These are phyloP conservation scores for Stylophora pistillata DNA, from an alignment of 64 coral and sea anemone species.

Conservation along the genomic window DNA sequence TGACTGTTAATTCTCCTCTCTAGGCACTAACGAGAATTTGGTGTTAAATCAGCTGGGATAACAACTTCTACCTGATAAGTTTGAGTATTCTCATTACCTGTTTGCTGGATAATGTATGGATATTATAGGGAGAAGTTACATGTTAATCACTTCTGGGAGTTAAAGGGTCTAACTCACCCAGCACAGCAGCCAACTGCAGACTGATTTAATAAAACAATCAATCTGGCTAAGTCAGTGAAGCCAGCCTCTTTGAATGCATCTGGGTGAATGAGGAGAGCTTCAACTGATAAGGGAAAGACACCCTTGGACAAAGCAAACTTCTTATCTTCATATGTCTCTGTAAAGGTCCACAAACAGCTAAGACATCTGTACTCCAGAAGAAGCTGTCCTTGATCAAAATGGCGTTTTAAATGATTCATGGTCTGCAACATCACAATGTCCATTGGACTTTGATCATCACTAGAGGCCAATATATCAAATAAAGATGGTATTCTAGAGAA, in stretches of 20 bases:
- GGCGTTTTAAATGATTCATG: background rate
- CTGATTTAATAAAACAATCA: conserved; percentile 48
- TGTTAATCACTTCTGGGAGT: too few species aligned
- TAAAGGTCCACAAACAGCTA: conserved; percentile 61
- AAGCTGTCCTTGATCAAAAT: conserved; percentile 16
- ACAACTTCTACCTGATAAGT: too few species aligned
- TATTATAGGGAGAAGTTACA: too few species aligned
- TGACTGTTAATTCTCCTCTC: too few species aligned
- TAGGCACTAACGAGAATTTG: too few species aligned
- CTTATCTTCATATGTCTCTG: conserved; percentile 52
- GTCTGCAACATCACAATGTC: too few species aligned
- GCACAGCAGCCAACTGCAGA: conserved; percentile 57
- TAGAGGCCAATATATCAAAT: background rate
- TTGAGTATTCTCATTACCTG: too few species aligned
- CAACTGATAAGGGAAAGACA: conserved; percentile 41
- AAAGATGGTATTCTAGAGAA: background rate
- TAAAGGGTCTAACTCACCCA: conserved; percentile 18
- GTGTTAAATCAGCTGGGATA: too few species aligned
- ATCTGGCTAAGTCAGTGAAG: background rate
- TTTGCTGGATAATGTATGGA: too few species aligned
- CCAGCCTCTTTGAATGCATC: background rate
- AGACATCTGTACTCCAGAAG: conserved; percentile 38
- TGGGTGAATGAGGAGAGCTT: conserved; percentile 47
- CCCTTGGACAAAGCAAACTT: conserved; percentile 54
- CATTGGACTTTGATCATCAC: too few species aligned